A percentile compares a stretch with the other conserved stretches of the same genome.
Evolutionary conservation across 2,113 vertebrate genomes (phyloP).

Genomic region (Esox niger): DNA sequence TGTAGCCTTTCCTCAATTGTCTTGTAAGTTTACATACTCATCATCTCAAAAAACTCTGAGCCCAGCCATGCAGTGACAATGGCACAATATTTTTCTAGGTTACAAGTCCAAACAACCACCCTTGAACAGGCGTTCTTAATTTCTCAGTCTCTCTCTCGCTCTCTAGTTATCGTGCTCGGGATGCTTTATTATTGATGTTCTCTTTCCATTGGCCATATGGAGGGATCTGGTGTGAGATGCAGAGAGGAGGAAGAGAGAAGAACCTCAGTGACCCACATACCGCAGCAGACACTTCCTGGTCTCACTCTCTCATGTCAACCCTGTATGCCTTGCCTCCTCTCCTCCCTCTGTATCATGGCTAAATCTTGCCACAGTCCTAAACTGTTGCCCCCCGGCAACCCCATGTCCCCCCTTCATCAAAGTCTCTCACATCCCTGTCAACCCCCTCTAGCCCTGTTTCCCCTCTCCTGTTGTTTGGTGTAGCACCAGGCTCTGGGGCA

Average conservation of each 20-base stretch:
- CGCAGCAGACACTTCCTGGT: not conserved
- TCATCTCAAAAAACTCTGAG: not conserved
- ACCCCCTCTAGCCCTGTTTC: slow-evolving; percentile 14
- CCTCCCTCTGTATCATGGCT: not conserved
- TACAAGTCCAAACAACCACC: not conserved
- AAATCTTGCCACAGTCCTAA: not conserved
- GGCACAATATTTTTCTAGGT: not conserved
- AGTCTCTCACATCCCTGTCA: not conserved
- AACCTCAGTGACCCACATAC: slow-evolving; percentile 18
- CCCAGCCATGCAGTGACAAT: not conserved
- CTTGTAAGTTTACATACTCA: not conserved
- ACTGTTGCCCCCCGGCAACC: not conserved
- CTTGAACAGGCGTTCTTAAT: not conserved
- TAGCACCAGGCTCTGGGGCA: slow-evolving; percentile 40
- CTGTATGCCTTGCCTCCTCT: not conserved
- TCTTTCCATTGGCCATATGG: slow-evolving; percentile 12
- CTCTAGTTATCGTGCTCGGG: not conserved
- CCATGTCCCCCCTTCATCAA: not conserved
- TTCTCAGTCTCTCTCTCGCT: not conserved
- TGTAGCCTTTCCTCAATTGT: not conserved
- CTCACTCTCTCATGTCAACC: not conserved
- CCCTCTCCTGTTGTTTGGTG: slow-evolving; percentile 48
- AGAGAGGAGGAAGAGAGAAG: not conserved
- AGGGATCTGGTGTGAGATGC: slow-evolving; percentile 7
- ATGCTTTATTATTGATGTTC: slow-evolving; percentile 16